Conservation (phyloP, 2,888 invertebrate genomes). For the Thymelicus sylvestris region DNA sequence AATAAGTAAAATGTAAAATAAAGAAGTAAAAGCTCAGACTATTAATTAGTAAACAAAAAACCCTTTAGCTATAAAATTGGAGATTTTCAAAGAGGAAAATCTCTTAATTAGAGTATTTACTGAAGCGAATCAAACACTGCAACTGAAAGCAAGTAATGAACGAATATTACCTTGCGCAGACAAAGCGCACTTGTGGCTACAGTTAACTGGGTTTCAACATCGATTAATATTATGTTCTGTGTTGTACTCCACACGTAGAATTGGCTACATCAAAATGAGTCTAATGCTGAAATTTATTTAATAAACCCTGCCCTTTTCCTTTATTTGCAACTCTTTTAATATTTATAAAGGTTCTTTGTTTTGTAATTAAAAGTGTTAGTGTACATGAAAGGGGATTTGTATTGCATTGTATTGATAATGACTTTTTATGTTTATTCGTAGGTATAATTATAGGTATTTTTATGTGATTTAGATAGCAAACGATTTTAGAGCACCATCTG, state of each 20-base stretch:
- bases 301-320: too few relatives aligned
- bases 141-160: constrained; percentile 16
- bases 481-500: too few relatives aligned
- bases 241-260: background rate
- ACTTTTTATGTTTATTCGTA: too few relatives aligned
- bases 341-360: too few relatives aligned
- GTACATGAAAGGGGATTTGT: too few relatives aligned
- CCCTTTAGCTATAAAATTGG: background rate
- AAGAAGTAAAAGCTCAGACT: constrained; percentile 7
- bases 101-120: constrained; percentile 39
- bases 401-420: too few relatives aligned
- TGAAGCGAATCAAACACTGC: constrained; percentile 35
- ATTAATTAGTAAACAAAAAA: background rate
- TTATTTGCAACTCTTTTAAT: too few relatives aligned
- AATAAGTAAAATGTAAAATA: too few relatives aligned
- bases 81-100: constrained; percentile 28
- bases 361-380: too few relatives aligned
- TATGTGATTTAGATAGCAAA: too few relatives aligned
- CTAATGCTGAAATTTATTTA: too few relatives aligned
- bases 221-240: constrained; percentile 8
- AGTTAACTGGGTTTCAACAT: background rate
- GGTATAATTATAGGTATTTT: too few relatives aligned
- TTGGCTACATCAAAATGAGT: background rate
- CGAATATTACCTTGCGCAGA: constrained; percentile 6
- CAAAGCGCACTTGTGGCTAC: constrained; percentile 1